Evolutionary conservation across 2,888 invertebrate species (phyloP).

Genomic region (Sericinus montela): DNA sequence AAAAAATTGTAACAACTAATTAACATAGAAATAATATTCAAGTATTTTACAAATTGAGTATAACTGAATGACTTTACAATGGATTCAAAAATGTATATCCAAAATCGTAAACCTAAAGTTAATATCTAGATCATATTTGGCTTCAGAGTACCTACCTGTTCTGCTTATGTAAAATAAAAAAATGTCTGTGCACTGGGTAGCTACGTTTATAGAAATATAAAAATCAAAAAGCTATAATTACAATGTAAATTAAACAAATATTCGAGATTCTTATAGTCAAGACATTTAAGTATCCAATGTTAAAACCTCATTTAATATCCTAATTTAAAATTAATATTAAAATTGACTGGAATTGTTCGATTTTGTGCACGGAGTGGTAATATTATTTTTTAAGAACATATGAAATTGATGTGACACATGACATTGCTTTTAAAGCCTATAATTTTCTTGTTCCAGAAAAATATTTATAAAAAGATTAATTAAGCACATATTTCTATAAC

Average conservation of each 20-base stretch:
- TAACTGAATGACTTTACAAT: background rate
- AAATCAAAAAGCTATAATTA: background rate
- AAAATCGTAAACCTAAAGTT: background rate
- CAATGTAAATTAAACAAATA: background rate
- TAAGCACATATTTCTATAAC: background rate
- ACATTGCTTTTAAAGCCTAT: background rate
- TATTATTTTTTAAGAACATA: too few species aligned
- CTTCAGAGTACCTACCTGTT: background rate
- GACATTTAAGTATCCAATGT: constrained; percentile 19
- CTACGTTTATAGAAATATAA: background rate
- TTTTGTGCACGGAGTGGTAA: too few species aligned
- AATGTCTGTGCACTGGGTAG: background rate
- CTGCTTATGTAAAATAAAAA: too few species aligned
- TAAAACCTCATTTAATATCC: background rate
- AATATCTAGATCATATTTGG: constrained; percentile 1
- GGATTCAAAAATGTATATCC: background rate
- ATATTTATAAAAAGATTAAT: background rate
- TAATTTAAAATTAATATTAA: background rate
- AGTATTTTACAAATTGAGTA: background rate
- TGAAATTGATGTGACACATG: background rate
- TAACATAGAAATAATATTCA: background rate
- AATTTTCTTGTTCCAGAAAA: too few species aligned
- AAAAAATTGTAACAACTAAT: background rate
- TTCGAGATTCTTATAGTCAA: constrained; percentile 7
- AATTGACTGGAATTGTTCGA: too few species aligned